Base-by-base conservation (phyloP, 2,797 vertebrate species). In the Decapterus maruadsi region DNA sequence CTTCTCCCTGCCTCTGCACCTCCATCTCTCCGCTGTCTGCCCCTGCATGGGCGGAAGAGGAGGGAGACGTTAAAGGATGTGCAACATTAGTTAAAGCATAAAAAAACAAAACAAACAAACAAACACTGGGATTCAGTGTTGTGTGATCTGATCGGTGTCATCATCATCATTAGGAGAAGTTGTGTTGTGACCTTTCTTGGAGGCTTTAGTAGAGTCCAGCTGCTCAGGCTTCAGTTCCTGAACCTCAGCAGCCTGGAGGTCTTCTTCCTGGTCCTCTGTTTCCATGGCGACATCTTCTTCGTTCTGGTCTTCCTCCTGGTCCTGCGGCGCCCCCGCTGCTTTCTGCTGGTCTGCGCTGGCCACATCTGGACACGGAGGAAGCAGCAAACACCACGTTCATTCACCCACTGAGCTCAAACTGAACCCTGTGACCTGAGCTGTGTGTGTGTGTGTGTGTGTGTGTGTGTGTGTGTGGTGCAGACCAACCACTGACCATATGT, bases 281-380 rank as follows among this genome's bases (percentile, higher is more conserved):
- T 98, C 97, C 96, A 97, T 96, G 74, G 93, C 86, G 11, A 88
- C 55, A 48, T 96, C 95, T 77, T 96, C 89, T 14, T 91, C 87
- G 1, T 96, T 94, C 53, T 95, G 56, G 36, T 84, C 75, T 11
- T 86, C 89, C 8, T 94, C 87, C 68, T 94, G 91, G 66, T 92
- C 80, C 51, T 92, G 88, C 29, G 84, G 84, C 54, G 93, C 87
- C n/a, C 91, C 85, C 9, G 93, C 45, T 45, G 92, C 87, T 73
- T 94, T 96, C 81, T 98, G 96, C 73, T 99, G 98, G 31, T 99
- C 97, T 51, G 94, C 89, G 66, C 92, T 99, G 72, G 97, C 98
- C 50, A 95, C 96, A 85, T 99, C 98, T 99, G 81, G 22, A 79
- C 71, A 61, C 12, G 53, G 14, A 4, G 54, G 20, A 4, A 65